Percentiles rank a stretch among this genome's conserved stretches.
phyloP scores from a whole-genome alignment of 2,113 vertebrate species.

The Macheiramphus alcinus region DNA sequence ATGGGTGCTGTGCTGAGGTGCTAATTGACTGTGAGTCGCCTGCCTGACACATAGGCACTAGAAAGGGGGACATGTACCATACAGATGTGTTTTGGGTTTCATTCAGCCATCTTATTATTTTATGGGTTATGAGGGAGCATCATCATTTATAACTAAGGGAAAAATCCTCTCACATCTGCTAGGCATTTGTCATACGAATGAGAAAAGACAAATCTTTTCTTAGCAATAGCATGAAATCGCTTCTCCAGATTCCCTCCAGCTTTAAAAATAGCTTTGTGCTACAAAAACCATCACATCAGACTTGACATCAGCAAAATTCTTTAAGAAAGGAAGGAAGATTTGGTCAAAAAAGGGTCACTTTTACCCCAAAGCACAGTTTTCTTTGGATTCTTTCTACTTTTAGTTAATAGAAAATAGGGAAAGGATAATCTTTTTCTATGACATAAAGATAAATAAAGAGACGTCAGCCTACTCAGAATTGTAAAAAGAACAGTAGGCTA shows the following conservation, averaged over 20 bases:
- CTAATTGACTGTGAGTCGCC: constrained; percentile 11
- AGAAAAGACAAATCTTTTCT: constrained; percentile 49
- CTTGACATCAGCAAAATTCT: constrained; percentile 17
- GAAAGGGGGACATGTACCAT: neutral
- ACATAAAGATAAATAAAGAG: neutral
- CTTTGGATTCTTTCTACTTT: neutral
- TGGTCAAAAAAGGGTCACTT: constrained; percentile 31
- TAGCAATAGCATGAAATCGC: constrained; percentile 31
- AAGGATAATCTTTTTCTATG: neutral
- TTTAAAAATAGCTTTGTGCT: constrained; percentile 56
- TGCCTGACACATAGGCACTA: neutral
- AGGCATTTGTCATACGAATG: neutral
- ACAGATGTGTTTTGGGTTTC: neutral
- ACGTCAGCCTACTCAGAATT: neutral
- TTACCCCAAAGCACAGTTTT: constrained; percentile 13
- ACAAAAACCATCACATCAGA: constrained; percentile 17
- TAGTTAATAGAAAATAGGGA: neutral
- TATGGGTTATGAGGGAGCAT: neutral
- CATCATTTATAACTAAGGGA: neutral
- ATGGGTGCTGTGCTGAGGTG: constrained; percentile 1
- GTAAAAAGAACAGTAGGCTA: neutral
- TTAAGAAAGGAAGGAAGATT: constrained; percentile 7
- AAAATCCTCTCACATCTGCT: constrained; percentile 32
- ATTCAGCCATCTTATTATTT: neutral
- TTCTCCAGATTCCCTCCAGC: constrained; percentile 26